Evolutionary conservation across 2,113 vertebrate species (phyloP).

Genomic region (Chaetops frenatus): DNA sequence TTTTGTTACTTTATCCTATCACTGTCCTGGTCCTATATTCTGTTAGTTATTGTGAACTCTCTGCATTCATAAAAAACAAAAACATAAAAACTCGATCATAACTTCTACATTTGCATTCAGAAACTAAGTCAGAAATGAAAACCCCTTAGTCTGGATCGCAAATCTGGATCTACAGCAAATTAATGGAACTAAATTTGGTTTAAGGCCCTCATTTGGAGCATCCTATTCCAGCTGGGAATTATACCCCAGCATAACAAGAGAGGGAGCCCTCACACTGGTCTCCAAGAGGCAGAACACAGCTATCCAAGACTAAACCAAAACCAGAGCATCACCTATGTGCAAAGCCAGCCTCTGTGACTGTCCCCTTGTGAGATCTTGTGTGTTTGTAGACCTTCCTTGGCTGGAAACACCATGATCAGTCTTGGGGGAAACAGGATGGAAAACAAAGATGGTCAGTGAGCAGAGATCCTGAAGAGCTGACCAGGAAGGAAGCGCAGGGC

Average conservation of each 20-base stretch:
- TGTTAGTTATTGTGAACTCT: background rate
- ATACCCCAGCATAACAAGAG: slow-evolving; percentile 5
- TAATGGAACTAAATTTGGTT: background rate
- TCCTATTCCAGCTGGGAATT: background rate
- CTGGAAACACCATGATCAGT: background rate
- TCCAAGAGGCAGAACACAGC: background rate
- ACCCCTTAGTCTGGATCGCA: background rate
- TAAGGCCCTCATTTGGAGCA: background rate
- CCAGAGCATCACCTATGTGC: background rate
- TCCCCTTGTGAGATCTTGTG: background rate
- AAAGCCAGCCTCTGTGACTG: background rate
- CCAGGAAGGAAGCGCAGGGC: background rate
- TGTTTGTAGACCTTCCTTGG: background rate
- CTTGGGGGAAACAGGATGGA: background rate
- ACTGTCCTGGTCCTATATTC: background rate
- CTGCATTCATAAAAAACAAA: background rate
- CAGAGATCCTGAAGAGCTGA: background rate
- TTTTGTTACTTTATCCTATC: background rate
- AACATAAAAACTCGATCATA: background rate
- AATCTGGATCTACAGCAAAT: background rate
- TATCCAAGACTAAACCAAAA: background rate
- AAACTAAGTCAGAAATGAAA: background rate
- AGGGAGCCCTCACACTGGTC: slow-evolving; percentile 29
- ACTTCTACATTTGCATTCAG: background rate
- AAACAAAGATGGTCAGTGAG: background rate